Base-by-base conservation (phyloP, 2,113 vertebrate genomes). In the Solea senegalensis region DNA sequence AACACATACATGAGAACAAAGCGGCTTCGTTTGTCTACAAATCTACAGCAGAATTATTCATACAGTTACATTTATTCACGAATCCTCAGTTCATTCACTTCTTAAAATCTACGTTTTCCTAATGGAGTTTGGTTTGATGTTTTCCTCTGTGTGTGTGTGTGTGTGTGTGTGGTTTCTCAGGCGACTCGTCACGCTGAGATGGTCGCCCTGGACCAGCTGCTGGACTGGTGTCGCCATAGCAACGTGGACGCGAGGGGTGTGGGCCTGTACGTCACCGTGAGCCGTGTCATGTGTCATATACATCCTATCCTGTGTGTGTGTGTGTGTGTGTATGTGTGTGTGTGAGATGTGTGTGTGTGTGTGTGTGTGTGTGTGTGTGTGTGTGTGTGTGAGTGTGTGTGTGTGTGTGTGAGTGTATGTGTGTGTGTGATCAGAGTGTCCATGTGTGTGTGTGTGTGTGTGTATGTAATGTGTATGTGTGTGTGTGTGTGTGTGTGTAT, bases 171-270 rank as follows among this genome's bases (percentile, higher is more conserved):
- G 3, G 16, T 53, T 11, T 56, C 45, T 12, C 83, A 99, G 98
- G 96, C 97, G n/a, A 98, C 97, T 7, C 95, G 97, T 3, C 98
- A 99, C 27, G 98, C 98, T 6, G 98, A 99, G 85, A 94, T 99
- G 95, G 96, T 98, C 44, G 95, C 95, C 4, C 91, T 98, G 2
- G 98, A 99, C 76, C 94, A 93, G 87, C 93, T 96, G 41, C 84
- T 97, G 15, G 94, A 93, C 5, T 98, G 96, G 96, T 99, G 96
- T 86, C 82, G n/a, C 34, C 53, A 9, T 0, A 67, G 61, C 8
- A 75, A 85, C 67, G 86, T 74, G 81, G 88, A 91, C 1, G 81
- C 91, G 0, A 80, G 74, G 0, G 78, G 91, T 1, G 95, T 98
- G 46, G 96, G 97, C 53, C 49, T 99, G 28, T 99, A 98, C 0